A percentile compares a stretch with the other conserved stretches of the same genome.
phyloP scores from a whole-genome alignment of 2,113 vertebrate species.

The Grammomys dolichurus region DNA sequence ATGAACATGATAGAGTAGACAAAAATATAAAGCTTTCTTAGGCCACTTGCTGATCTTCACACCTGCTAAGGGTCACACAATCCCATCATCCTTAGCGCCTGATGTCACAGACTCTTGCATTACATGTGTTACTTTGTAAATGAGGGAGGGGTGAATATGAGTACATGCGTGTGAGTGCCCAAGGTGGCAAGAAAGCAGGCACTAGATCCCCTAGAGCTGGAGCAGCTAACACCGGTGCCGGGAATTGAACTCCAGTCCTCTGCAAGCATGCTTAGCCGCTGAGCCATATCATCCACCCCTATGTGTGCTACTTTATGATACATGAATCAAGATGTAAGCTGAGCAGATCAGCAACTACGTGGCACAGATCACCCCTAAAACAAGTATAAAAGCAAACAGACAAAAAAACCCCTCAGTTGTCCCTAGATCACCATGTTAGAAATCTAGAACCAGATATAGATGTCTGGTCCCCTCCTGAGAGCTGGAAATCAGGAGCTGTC shows the following conservation, averaged over 20 bases:
- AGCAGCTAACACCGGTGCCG: not conserved
- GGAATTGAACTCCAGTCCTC: not conserved
- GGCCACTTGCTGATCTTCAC: not conserved
- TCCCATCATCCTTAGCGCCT: not conserved
- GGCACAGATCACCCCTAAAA: not conserved
- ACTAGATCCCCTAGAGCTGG: not conserved
- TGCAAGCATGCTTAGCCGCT: not conserved
- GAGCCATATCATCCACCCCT: not conserved
- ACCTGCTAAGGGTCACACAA: not conserved
- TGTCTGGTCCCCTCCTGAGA: not conserved
- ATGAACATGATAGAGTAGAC: not conserved
- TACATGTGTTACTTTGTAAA: not conserved
- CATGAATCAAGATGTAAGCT: not conserved
- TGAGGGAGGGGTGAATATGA: not conserved
- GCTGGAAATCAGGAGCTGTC: not conserved
- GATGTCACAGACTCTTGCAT: not conserved
- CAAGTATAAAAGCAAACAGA: not conserved
- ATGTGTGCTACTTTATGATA: too few relatives aligned
- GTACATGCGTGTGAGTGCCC: not conserved
- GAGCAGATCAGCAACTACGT: not conserved
- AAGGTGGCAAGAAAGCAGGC: not conserved
- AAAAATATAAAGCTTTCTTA: not conserved
- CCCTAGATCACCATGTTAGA: not conserved
- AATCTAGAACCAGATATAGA: constrained; percentile 46
- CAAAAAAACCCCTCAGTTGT: constrained; percentile 3